Evolutionary conservation across 1,140 invertebrate species (phyloP).

Genomic region (Colletes gigas): DNA sequence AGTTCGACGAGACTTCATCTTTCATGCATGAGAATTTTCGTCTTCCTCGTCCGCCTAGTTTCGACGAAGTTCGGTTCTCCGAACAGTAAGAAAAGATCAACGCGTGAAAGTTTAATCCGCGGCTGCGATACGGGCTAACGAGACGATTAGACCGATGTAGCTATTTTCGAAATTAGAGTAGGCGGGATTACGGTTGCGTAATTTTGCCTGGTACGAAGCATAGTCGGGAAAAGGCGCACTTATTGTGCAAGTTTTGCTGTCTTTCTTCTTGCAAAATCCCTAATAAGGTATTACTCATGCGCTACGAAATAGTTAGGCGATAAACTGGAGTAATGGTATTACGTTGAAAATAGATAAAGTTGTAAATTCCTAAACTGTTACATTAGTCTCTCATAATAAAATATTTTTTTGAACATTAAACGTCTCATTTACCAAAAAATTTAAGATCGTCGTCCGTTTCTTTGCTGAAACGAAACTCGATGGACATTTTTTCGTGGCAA

Average conservation of each 20-base stretch:
- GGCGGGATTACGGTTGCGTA: slow-evolving; percentile 1
- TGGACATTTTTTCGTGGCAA: neutral
- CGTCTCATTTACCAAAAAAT: too few relatives aligned
- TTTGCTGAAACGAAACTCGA: neutral
- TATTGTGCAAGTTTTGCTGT: slow-evolving; percentile 6
- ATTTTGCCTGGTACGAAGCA: neutral
- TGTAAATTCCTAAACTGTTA: too few relatives aligned
- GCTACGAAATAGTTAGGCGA: neutral
- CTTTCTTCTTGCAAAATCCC: slow-evolving; percentile 7
- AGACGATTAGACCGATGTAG: slow-evolving; percentile 4
- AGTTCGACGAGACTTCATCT: slow-evolving; percentile 18
- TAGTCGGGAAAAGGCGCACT: neutral
- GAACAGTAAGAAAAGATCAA: slow-evolving; percentile 19
- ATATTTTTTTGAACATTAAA: too few relatives aligned
- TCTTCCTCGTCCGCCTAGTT: slow-evolving; percentile 3
- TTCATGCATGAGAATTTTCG: slow-evolving; percentile 41
- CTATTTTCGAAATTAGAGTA: slow-evolving; percentile 17
- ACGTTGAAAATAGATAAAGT: too few relatives aligned
- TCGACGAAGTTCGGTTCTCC: neutral
- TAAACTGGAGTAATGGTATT: too few relatives aligned
- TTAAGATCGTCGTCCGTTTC: too few relatives aligned
- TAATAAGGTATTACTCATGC: neutral
- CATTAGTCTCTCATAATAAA: too few relatives aligned
- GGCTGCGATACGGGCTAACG: slow-evolving; percentile 22
- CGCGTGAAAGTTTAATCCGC: slow-evolving; percentile 28